A percentile compares a stretch with the other conserved stretches of the same genome.
phyloP scores from a whole-genome alignment of 2,113 vertebrate species.

The Crotalus tigris region DNA sequence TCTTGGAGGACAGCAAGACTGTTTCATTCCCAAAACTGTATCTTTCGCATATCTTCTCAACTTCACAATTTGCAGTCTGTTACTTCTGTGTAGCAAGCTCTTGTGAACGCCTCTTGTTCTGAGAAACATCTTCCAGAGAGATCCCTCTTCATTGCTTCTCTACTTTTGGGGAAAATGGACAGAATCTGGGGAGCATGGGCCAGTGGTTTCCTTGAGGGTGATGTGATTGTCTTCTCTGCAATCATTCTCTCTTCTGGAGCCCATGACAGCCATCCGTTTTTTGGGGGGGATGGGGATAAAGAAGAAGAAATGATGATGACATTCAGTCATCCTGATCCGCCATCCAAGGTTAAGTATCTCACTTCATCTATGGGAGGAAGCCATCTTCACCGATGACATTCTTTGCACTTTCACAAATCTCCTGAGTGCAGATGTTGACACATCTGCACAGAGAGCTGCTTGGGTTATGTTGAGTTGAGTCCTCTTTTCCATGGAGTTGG shows the following conservation, averaged over 20 bases:
- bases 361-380: neutral
- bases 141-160: neutral
- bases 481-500: neutral
- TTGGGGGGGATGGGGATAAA: neutral
- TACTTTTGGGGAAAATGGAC: neutral
- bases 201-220: neutral
- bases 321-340: neutral
- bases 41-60: neutral
- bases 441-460: too few species aligned
- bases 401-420: neutral
- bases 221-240: neutral
- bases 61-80: neutral
- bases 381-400: neutral
- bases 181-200: neutral
- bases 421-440: neutral
- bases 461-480: neutral
- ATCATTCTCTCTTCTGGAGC: neutral
- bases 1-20: neutral
- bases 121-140: neutral
- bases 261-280: neutral
- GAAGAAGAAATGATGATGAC: neutral
- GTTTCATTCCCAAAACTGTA: neutral
- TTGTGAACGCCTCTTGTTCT: neutral
- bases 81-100: neutral
- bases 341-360: neutral